A percentile compares a stretch with the other conserved stretches of the same genome.
Conservation (phyloP, 2,888 invertebrate genomes). For the Lordiphosa fenestrarum region DNA sequence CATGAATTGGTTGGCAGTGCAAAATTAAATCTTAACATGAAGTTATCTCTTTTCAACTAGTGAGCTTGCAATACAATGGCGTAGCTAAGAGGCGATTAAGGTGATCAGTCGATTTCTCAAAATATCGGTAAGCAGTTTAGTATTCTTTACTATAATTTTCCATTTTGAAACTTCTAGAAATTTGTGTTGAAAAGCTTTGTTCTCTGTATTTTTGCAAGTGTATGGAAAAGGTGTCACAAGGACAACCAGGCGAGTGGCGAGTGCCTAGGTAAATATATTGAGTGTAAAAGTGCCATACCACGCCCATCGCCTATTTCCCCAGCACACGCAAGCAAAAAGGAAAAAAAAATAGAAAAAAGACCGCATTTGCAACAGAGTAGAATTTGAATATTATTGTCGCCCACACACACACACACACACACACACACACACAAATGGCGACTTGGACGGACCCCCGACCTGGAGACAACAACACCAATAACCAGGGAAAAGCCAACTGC, state of each 20-base stretch:
- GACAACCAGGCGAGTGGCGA: slow-evolving; percentile 29
- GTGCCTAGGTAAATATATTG: slow-evolving; percentile 53
- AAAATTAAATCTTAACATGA: too few relatives aligned
- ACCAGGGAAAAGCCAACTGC: slow-evolving; percentile 17
- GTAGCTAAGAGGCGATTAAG: too few relatives aligned
- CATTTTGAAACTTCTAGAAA: too few relatives aligned
- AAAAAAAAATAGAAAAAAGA: slow-evolving; percentile 6
- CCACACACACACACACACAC: slow-evolving; percentile 27
- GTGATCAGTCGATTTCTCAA: too few relatives aligned
- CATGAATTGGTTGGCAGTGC: too few relatives aligned
- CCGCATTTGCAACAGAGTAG: slow-evolving; percentile 38
- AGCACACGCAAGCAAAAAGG: slow-evolving; percentile 16
- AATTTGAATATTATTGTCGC: slow-evolving; percentile 74
- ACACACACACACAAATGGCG: slow-evolving; percentile 25
- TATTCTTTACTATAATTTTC: too few relatives aligned
- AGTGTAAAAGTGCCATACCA: slow-evolving; percentile 52
- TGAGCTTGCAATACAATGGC: too few relatives aligned
- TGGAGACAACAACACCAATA: slow-evolving; percentile 42
- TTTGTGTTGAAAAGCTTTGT: too few relatives aligned
- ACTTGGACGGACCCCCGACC: slow-evolving; percentile 39
- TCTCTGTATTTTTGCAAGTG: slow-evolving; percentile 5
- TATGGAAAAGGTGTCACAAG: neutral
- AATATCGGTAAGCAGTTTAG: too few relatives aligned
- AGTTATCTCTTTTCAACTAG: too few relatives aligned
- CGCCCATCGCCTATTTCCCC: slow-evolving; percentile 39